phyloP scores from a whole-genome alignment of 2,888 invertebrate species.

The Halocaridina rubra region DNA sequence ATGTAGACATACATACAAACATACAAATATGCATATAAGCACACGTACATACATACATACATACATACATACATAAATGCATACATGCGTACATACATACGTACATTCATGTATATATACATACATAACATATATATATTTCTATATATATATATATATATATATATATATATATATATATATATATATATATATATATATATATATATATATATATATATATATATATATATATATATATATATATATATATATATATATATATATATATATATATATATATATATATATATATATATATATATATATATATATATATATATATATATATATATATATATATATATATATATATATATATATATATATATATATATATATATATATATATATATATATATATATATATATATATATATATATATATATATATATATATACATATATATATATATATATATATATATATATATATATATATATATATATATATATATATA shows the following conservation, averaged over 20 bases:
- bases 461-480: not conserved
- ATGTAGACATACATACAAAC: too few species aligned
- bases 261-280: not conserved
- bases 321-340: not conserved
- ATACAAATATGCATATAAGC: too few species aligned
- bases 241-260: not conserved
- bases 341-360: not conserved
- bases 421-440: too few species aligned
- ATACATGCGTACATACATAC: too few species aligned
- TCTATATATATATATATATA: not conserved
- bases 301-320: not conserved
- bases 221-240: conserved; percentile 4
- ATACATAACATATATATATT: not conserved
- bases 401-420: too few species aligned
- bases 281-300: not conserved
- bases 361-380: not conserved
- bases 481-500: not conserved
- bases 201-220: conserved; percentile 8
- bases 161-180: conserved; percentile 8
- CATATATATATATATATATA: not conserved
- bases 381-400: not conserved
- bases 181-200: conserved; percentile 8
- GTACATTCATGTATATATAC: conserved; percentile 2
- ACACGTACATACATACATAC: too few species aligned
- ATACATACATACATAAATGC: too few species aligned